Base-by-base conservation (phyloP, 92 coral and sea anemone species). In the Parazoanthus swiftii region DNA sequence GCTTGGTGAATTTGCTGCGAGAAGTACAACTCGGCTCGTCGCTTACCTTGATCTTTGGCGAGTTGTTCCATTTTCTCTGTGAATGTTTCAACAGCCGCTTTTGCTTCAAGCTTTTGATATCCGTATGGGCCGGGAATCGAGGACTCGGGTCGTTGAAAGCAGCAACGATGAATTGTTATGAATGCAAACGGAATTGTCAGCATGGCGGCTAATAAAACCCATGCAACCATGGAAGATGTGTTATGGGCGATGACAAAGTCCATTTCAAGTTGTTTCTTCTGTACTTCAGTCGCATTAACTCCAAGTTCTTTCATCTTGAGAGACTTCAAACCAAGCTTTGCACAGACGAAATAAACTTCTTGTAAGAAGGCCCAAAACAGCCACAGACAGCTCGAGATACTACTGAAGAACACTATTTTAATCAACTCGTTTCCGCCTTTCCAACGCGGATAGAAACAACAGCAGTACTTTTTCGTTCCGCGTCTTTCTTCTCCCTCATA, bases 1-100 rank as follows among this genome's bases (percentile, higher is more conserved):
- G 89, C 90, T 79, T 92, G 76, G 50, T 91, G 88, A 0, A 89
- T 81, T 80, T 91, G 91, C 74, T 91, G 88, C 23, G 92, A 90
- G 43, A 94, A 94, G 89, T 94, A 94, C 88, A 94, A 39, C 18
- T 94, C 95, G n/a, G 98, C 98, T 66, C 91, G 86, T 86, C 95
- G 87, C 75, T 94, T 92, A 8, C 98, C 98, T 80, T 94, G 98
- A 5, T 89, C 95, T 81, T 82, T 68, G 38, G 98, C 98, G 8
- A 94, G 92, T 26, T 87, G 88, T 77, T 93, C 95, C 98, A 95
- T 95, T 90, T 90, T 93, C 15, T 56, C 84, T 81, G 90, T 91
- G 71, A 93, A 95, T 0, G 91, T 91, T 42, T 86, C 95, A 5
- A 95, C 98, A 5, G 98, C 98, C 3, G 98, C 93, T 50, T 91